phyloP scores from a whole-genome alignment of 2,888 invertebrate genomes.

The Watsonalla binaria region DNA sequence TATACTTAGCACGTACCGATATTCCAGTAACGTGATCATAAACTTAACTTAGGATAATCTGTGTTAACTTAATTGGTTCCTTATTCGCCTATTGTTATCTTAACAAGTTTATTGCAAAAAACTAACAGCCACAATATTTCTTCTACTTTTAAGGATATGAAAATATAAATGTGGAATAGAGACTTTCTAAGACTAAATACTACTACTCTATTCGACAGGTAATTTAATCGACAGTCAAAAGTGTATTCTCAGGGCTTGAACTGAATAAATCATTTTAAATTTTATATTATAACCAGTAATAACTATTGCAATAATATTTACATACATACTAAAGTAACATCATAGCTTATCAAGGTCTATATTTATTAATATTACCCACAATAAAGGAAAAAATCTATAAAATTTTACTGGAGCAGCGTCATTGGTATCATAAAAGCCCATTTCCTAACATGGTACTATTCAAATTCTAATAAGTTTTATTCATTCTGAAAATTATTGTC shows the following conservation, averaged over 20 bases:
- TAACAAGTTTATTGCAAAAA: slow-evolving; percentile 51
- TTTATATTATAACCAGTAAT: too few relatives aligned
- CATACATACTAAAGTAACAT: background rate
- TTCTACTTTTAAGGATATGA: too few relatives aligned
- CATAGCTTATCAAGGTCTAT: background rate
- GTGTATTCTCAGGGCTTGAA: too few relatives aligned
- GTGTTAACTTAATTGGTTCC: slow-evolving; percentile 51
- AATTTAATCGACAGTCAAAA: too few relatives aligned
- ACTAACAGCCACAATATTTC: slow-evolving; percentile 36
- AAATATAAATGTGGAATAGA: too few relatives aligned
- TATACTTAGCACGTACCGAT: slow-evolving; percentile 14
- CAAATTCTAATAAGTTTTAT: too few relatives aligned
- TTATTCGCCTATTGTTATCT: slow-evolving; percentile 54
- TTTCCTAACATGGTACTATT: too few relatives aligned
- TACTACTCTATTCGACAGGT: too few relatives aligned
- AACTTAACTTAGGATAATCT: slow-evolving; percentile 49
- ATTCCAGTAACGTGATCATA: slow-evolving; percentile 41
- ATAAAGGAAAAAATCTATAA: background rate
- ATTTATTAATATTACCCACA: background rate
- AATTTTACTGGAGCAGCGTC: background rate
- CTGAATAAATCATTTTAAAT: too few relatives aligned
- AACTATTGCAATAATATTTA: too few relatives aligned
- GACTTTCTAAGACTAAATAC: too few relatives aligned
- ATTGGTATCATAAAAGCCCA: background rate
- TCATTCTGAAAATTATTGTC: too few relatives aligned